A percentile compares a stretch with the other conserved stretches of the same genome.
Evolutionary conservation across 2,888 invertebrate species (phyloP).

Genomic region (Drosophila affinis): DNA sequence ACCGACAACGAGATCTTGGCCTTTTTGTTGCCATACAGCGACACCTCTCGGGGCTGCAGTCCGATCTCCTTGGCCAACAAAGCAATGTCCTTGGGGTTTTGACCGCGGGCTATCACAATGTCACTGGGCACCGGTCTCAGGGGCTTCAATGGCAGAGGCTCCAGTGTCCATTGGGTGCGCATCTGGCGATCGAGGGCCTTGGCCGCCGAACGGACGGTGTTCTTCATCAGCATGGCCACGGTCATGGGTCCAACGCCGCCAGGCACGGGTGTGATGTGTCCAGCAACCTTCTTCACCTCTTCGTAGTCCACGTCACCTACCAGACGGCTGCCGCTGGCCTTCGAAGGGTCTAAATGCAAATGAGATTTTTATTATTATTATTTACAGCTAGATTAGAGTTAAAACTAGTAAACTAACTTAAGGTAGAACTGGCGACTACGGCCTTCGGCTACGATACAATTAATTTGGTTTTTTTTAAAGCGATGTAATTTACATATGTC

Average conservation of each 20-base stretch:
- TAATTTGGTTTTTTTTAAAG: too few relatives aligned
- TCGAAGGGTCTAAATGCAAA: constrained; percentile 87
- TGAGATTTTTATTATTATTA: too few relatives aligned
- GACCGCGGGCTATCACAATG: constrained; percentile 94
- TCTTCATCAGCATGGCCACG: constrained; percentile 98
- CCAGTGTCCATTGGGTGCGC: constrained; percentile 88
- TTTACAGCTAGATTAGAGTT: too few relatives aligned
- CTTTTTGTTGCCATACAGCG: constrained; percentile 95
- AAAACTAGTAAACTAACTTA: too few relatives aligned
- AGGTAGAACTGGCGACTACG: too few relatives aligned
- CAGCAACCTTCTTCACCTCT: constrained; percentile 91
- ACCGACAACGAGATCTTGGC: constrained; percentile 95
- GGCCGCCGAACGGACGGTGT: constrained; percentile 94
- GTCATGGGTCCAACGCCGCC: constrained; percentile 99
- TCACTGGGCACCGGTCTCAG: constrained; percentile 94
- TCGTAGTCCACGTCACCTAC: constrained; percentile 98
- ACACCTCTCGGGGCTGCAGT: constrained; percentile 90
- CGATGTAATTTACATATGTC: too few relatives aligned
- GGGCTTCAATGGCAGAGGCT: constrained; percentile 87
- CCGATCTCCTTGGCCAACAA: constrained; percentile 93
- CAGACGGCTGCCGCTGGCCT: constrained; percentile 90
- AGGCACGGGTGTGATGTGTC: constrained; percentile 96
- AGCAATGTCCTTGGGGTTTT: constrained; percentile 93
- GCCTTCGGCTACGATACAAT: too few relatives aligned
- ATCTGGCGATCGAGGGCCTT: constrained; percentile 85